Percentiles rank a stretch among this genome's conserved stretches.
Evolutionary conservation across 2,888 invertebrate species (phyloP).

Genomic region (Rhingia rostrata): DNA sequence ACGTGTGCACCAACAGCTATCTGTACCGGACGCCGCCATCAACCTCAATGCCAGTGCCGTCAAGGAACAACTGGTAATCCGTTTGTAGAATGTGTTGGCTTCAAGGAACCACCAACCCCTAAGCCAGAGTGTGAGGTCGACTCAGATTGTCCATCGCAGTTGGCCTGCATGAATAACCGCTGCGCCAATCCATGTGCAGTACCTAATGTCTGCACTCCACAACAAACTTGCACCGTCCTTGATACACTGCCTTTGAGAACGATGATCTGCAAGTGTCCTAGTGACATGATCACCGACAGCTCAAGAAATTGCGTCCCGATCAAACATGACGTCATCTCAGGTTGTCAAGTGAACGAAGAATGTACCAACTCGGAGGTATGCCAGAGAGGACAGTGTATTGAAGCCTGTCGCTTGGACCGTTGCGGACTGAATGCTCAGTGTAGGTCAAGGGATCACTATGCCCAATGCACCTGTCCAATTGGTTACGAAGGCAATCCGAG

Average conservation of each 20-base stretch:
- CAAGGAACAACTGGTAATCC: slow-evolving; percentile 91
- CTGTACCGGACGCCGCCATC: slow-evolving; percentile 90
- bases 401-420: slow-evolving; percentile 89
- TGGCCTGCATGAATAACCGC: slow-evolving; percentile 90
- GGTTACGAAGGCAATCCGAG: slow-evolving; percentile 91
- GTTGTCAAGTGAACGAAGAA: slow-evolving; percentile 89
- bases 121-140: slow-evolving; percentile 89
- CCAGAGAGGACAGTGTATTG: slow-evolving; percentile 89
- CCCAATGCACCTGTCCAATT: slow-evolving; percentile 90
- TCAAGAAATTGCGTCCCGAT: slow-evolving; percentile 88
- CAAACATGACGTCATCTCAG: slow-evolving; percentile 84
- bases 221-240: slow-evolving; percentile 91
- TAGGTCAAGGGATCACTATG: slow-evolving; percentile 89
- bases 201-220: slow-evolving; percentile 89
- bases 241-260: slow-evolving; percentile 92
- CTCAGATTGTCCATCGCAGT: slow-evolving; percentile 89
- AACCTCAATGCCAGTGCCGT: slow-evolving; percentile 90
- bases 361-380: slow-evolving; percentile 90
- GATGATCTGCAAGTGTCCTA: slow-evolving; percentile 93
- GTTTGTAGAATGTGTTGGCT: slow-evolving; percentile 86
- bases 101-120: slow-evolving; percentile 81
- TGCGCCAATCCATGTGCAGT: slow-evolving; percentile 91
- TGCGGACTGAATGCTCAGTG: slow-evolving; percentile 94
- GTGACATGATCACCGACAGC: slow-evolving; percentile 89
- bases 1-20: slow-evolving; percentile 90